A percentile compares a stretch with the other conserved stretches of the same genome.
These are phyloP conservation scores for Nothocercus nigrocapillus DNA, from an alignment of 2,113 vertebrate genomes.

Conservation along the genomic window DNA sequence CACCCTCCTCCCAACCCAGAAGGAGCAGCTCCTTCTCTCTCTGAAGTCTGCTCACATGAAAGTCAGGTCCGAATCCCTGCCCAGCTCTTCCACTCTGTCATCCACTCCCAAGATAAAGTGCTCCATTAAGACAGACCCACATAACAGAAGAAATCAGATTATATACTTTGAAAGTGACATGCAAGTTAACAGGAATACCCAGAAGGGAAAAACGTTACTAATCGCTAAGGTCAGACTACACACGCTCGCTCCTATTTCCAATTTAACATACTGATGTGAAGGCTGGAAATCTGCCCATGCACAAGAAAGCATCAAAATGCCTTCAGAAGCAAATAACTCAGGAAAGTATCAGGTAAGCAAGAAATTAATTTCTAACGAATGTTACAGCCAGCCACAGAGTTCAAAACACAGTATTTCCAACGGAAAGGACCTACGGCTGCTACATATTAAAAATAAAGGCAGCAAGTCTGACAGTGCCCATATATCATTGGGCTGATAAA, in stretches of 20 bases:
- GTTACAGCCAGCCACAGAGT: not conserved
- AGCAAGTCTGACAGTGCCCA: not conserved
- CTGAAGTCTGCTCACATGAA: not conserved
- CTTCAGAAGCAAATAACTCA: slow-evolving; percentile 39
- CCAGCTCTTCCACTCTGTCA: rapidly evolving
- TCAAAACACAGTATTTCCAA: slow-evolving; percentile 5
- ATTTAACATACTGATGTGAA: not conserved
- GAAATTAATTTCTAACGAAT: slow-evolving; percentile 51
- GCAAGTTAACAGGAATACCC: not conserved
- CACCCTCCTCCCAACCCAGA: rapidly evolving
- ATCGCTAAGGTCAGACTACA: not conserved
- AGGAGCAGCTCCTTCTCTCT: not conserved
- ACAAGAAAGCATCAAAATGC: not conserved
- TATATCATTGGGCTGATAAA: not conserved
- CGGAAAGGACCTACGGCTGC: not conserved
- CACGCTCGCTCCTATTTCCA: not conserved
- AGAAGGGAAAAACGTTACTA: not conserved
- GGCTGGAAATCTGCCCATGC: not conserved
- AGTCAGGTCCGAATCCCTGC: not conserved
- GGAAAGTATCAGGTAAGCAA: not conserved
- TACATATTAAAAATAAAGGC: not conserved
- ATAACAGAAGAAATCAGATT: not conserved
- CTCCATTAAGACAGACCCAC: not conserved
- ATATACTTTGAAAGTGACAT: not conserved
- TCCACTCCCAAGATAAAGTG: not conserved